Conservation (phyloP, 2,888 invertebrate genomes). For the Trachelus iudaicus region DNA sequence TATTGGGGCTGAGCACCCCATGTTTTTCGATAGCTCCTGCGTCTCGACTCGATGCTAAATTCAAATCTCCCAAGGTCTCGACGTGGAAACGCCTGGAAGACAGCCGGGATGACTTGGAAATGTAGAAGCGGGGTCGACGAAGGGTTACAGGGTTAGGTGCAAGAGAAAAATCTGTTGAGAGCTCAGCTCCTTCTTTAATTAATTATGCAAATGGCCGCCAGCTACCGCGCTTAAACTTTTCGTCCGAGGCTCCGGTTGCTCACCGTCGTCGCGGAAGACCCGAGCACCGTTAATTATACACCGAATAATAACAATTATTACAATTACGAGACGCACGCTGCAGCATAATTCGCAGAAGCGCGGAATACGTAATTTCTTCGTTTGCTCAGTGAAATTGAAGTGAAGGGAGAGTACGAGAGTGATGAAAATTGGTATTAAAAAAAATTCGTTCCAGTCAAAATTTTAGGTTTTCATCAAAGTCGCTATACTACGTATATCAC, state of each 20-base stretch:
- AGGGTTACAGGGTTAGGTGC: conserved; percentile 31
- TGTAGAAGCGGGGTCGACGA: not conserved
- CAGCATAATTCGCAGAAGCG: conserved; percentile 34
- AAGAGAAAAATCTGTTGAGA: conserved; percentile 59
- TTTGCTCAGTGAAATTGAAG: not conserved
- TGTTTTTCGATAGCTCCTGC: not conserved
- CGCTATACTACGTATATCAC: too few relatives aligned
- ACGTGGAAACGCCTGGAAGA: not conserved
- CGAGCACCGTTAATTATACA: conserved; percentile 59
- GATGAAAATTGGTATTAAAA: not conserved
- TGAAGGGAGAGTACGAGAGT: not conserved
- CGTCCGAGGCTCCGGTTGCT: conserved; percentile 42
- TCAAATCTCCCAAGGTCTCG: conserved; percentile 11
- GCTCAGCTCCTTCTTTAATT: conserved; percentile 60
- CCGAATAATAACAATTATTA: conserved; percentile 62
- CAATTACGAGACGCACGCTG: conserved; percentile 47
- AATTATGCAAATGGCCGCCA: conserved; percentile 61
- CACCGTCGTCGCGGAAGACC: conserved; percentile 19
- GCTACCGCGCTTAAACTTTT: conserved; percentile 59
- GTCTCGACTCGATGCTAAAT: not conserved
- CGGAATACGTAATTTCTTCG: conserved; percentile 36
- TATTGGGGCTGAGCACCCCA: conserved; percentile 12
- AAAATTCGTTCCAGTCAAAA: not conserved
- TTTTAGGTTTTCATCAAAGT: too few relatives aligned
- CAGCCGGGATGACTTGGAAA: not conserved